Evolutionary conservation across 2,888 invertebrate genomes (phyloP).

Genomic region (Asteroscopus sphinx): DNA sequence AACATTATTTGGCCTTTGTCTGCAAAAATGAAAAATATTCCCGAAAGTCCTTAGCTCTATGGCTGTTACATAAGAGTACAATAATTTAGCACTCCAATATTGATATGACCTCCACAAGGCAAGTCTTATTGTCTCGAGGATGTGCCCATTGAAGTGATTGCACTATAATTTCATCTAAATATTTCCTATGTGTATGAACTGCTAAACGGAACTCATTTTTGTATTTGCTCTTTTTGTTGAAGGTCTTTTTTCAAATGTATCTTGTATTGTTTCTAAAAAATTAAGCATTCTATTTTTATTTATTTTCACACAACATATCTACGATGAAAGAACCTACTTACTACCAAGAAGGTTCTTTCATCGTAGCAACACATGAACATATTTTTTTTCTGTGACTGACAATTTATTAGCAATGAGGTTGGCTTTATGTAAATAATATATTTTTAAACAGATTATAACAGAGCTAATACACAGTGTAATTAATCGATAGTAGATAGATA

Average conservation of each 20-base stretch:
- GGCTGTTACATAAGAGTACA: constrained; percentile 34
- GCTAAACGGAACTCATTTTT: constrained; percentile 5
- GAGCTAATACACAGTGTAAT: too few species aligned
- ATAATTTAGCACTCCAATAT: constrained; percentile 56
- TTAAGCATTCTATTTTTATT: background rate
- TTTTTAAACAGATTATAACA: too few species aligned
- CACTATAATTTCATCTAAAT: constrained; percentile 52
- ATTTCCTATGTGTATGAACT: constrained; percentile 32
- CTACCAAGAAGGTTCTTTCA: too few species aligned
- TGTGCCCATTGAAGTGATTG: constrained; percentile 61
- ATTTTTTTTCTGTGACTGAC: too few species aligned
- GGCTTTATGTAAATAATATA: too few species aligned
- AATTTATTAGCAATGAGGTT: too few species aligned
- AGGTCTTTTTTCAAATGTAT: background rate
- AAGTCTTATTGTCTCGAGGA: constrained; percentile 57
- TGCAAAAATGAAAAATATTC: background rate
- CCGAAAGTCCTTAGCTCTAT: constrained; percentile 14
- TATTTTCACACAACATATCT: too few species aligned
- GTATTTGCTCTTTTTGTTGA: background rate
- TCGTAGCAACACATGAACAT: too few species aligned
- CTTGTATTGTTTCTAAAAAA: background rate
- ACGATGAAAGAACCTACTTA: too few species aligned
- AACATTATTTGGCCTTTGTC: too few species aligned
- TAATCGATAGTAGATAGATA: too few species aligned
- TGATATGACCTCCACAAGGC: constrained; percentile 61